These are phyloP conservation scores for Hirudinaria manillensis DNA, from an alignment of 2,888 invertebrate species.

Conservation along the genomic window DNA sequence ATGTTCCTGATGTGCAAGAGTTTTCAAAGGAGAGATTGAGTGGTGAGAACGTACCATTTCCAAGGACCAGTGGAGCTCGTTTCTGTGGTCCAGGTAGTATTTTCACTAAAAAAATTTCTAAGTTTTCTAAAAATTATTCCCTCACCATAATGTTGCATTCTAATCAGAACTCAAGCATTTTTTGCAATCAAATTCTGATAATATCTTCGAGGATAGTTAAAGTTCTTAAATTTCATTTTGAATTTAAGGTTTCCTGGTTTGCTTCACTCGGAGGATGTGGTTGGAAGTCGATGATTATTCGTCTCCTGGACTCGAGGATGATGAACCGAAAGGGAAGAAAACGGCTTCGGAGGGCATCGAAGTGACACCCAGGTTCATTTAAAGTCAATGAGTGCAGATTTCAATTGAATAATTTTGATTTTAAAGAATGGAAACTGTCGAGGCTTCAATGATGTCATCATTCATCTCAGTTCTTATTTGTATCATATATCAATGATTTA, in stretches of 20 bases:
- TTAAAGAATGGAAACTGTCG: no score
- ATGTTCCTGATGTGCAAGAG: conserved; percentile 5
- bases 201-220: not conserved
- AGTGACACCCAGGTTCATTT: conserved; percentile 25
- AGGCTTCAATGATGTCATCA: no score
- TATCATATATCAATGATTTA: no score
- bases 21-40: conserved; percentile 26
- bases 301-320: not conserved
- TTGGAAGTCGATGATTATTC: conserved; percentile 21
- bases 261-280: conserved; percentile 59
- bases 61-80: conserved; percentile 83
- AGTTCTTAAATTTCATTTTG: not conserved
- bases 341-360: conserved; percentile 21
- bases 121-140: not conserved
- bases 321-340: conserved; percentile 24
- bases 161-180: not conserved
- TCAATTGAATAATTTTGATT: not conserved
- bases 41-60: conserved; percentile 79
- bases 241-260: conserved; percentile 66
- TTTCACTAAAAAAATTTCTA: no score
- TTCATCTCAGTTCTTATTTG: no score
- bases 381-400: not conserved
- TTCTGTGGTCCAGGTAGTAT: conserved; percentile 67
- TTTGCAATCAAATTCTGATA: not conserved
- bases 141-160: not conserved